Evolutionary conservation across 2,113 vertebrate species (phyloP), one percentile per base, ranked within the genome.

Genomic region (Pithys albifrons): DNA sequence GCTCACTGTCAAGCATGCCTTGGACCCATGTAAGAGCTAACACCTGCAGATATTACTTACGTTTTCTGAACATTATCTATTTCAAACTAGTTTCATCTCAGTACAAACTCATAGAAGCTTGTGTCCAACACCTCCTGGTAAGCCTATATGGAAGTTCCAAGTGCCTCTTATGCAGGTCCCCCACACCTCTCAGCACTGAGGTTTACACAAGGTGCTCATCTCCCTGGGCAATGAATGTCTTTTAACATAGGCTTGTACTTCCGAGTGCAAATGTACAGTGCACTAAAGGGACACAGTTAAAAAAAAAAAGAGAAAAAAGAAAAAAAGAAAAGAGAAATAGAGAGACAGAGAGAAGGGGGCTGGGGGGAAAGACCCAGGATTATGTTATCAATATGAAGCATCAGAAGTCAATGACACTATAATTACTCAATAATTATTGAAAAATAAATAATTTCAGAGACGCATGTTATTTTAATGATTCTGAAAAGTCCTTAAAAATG

Each of bases 151-250:
- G 35, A 82, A 25, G 46, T n/a, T 55, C 48, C 33, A 62, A 48
- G 19, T 37, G 7, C 28, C 45, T 93, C 28, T 20, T 35, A 66
- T 3, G 33, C 64, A 75, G 43, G 35, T 71, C 55, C 55, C 31
- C 59, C 33, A 41, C 10, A 28, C 4, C 49, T 2, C 39, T 57
- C 0, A 0, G 46, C 27, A 65, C 11, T 61, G 14, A 25, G 9
- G 37, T 71, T 74, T 81, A 52, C 23, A 57, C 1, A 4, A 77
- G 23, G 33, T 0, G 0, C 35, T 71, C 48, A 52, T 18, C 7
- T 87, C 31, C 59, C 15, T 69, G 23, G 19, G 16, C 25, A 92
- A 45, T 20, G 10, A 78, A 45, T 24, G 19, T 35, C 29, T 46
- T 89, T 61, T 58, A 62, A 33, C 46, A 24, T 2, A 61, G 15